Conservation (phyloP, 2,113 vertebrate genomes). For the Halichoeres trimaculatus region DNA sequence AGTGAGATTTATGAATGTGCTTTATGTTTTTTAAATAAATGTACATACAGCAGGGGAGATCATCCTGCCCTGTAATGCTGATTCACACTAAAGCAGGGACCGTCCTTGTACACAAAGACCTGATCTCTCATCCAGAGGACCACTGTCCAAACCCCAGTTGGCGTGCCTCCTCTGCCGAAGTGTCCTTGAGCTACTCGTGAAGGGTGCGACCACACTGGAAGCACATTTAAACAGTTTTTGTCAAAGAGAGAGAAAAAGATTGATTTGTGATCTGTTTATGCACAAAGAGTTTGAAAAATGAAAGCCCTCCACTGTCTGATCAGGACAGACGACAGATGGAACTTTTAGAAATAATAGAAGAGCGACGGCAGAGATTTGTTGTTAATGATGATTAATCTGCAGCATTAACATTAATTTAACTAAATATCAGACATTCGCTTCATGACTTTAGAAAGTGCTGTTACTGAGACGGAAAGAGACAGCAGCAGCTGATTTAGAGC, state of each 20-base stretch:
- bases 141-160: constrained; percentile 4
- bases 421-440: constrained; percentile 4
- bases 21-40: too few species aligned
- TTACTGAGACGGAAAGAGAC: too few species aligned
- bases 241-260: neutral
- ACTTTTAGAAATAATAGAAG: neutral
- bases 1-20: too few species aligned
- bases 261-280: constrained; percentile 20
- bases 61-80: constrained; percentile 4
- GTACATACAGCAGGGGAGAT: too few species aligned
- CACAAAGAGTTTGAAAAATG: neutral
- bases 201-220: constrained; percentile 26
- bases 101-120: constrained; percentile 24
- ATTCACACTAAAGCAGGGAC: neutral
- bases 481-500: neutral
- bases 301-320: constrained; percentile 7
- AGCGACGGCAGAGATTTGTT: neutral
- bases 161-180: constrained; percentile 23
- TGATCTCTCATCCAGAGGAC: constrained; percentile 35
- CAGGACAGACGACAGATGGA: constrained; percentile 35
- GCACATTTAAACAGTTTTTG: neutral
- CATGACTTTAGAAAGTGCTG: neutral
- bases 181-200: constrained; percentile 38
- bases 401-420: constrained; percentile 27
- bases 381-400: constrained; percentile 26